Evolutionary conservation across 1,140 invertebrate species (phyloP).

Genomic region (Zophobas atratus): DNA sequence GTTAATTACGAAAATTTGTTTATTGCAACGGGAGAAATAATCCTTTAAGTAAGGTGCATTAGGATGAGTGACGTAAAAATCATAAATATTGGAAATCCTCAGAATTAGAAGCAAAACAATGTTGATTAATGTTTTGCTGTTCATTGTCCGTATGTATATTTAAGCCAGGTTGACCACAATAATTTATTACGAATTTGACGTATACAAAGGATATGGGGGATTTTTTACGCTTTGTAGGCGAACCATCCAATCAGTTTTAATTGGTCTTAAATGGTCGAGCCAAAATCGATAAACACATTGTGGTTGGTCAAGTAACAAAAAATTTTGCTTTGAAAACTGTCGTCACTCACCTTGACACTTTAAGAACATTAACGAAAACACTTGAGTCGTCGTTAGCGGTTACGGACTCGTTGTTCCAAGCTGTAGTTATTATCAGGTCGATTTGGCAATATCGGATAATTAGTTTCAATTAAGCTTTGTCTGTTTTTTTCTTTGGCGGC

Average conservation of each 20-base stretch:
- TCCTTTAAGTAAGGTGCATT: conserved; percentile 19
- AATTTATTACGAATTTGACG: conserved; percentile 36
- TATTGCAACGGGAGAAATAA: conserved; percentile 14
- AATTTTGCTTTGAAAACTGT: neutral
- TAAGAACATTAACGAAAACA: conserved; percentile 6
- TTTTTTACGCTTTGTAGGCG: neutral
- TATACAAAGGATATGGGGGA: conserved; percentile 15
- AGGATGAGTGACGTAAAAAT: conserved; percentile 22
- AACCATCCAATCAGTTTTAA: neutral
- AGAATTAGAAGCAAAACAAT: conserved; percentile 41
- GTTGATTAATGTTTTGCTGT: conserved; percentile 41
- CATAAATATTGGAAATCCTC: conserved; percentile 38
- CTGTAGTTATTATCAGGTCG: conserved; percentile 12
- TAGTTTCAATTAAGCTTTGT: conserved; percentile 6
- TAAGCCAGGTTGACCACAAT: conserved; percentile 32
- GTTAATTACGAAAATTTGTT: conserved; percentile 21
- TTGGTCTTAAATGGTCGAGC: neutral
- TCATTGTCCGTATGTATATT: conserved; percentile 31
- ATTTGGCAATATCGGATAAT: conserved; percentile 8
- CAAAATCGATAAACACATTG: too few relatives aligned
- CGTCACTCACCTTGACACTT: conserved; percentile 1
- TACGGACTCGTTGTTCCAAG: neutral
- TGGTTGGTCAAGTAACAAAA: neutral
- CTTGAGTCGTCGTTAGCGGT: neutral
- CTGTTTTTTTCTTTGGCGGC: conserved; percentile 10